Evolutionary conservation across 2,888 invertebrate species (phyloP).

Genomic region (Microctonus hyperodae): DNA sequence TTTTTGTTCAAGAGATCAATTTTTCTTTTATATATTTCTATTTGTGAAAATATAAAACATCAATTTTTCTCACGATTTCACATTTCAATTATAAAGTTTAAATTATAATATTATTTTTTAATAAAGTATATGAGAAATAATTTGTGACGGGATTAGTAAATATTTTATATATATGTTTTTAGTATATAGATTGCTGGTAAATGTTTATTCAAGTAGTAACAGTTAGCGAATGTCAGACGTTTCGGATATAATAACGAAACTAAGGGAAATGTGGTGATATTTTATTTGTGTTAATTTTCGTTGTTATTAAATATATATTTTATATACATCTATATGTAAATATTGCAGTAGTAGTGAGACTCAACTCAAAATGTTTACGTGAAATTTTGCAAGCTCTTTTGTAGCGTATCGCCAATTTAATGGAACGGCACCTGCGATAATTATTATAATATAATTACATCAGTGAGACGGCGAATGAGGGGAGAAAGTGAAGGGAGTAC

Average conservation of each 20-base stretch:
- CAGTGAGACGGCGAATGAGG: conserved; percentile 17
- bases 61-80: neutral
- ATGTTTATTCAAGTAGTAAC: conserved; percentile 12
- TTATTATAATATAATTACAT: conserved; percentile 55
- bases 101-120: too few relatives aligned
- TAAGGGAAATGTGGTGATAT: neutral
- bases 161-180: too few relatives aligned
- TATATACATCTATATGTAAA: conserved; percentile 3
- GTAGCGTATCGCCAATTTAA: conserved; percentile 56
- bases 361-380: conserved; percentile 21
- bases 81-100: neutral
- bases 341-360: neutral
- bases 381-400: conserved; percentile 37
- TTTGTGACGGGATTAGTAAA: too few relatives aligned
- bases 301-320: neutral
- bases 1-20: too few relatives aligned
- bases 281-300: conserved; percentile 7
- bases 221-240: conserved; percentile 8
- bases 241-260: conserved; percentile 1
- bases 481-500: conserved; percentile 23
- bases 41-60: neutral
- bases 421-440: conserved; percentile 53
- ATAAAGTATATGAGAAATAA: too few relatives aligned
- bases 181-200: too few relatives aligned
- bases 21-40: too few relatives aligned